Conservation (phyloP, 2,888 invertebrate genomes). For the Drosophila heteroneura region DNA sequence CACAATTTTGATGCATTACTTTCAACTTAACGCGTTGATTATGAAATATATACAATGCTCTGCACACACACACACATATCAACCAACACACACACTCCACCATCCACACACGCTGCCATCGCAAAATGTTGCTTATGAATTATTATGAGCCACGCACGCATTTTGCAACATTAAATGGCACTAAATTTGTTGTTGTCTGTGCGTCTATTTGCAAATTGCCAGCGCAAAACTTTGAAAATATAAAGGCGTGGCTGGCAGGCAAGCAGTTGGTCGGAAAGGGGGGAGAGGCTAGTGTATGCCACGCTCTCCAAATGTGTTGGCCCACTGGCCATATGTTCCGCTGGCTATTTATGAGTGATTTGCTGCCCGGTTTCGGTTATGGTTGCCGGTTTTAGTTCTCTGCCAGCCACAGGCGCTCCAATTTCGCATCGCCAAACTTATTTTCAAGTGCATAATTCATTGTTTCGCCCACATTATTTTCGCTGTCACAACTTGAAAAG, state of each 20-base stretch:
- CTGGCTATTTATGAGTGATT: conserved; percentile 78
- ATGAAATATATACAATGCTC: conserved; percentile 56
- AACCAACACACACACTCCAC: not conserved
- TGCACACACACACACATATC: conserved; percentile 17
- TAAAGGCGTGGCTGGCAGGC: conserved; percentile 1
- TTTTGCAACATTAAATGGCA: conserved; percentile 81
- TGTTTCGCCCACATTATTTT: conserved; percentile 81
- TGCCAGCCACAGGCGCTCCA: conserved; percentile 59
- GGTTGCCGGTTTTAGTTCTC: conserved; percentile 27
- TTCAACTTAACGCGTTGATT: conserved; percentile 80
- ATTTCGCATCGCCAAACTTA: conserved; percentile 74
- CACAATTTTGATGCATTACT: conserved; percentile 75
- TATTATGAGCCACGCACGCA: conserved; percentile 79
- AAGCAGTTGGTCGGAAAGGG: not conserved
- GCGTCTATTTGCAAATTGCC: conserved; percentile 75
- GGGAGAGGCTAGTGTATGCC: not conserved
- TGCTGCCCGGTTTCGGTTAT: conserved; percentile 60
- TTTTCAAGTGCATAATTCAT: conserved; percentile 81
- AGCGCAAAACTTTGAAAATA: conserved; percentile 57
- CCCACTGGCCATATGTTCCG: conserved; percentile 59
- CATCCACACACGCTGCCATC: conserved; percentile 50
- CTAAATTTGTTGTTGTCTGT: conserved; percentile 75
- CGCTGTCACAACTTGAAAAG: conserved; percentile 72
- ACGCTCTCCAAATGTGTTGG: conserved; percentile 23
- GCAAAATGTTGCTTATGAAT: conserved; percentile 79